These are phyloP conservation scores for Halocaridina rubra DNA, from an alignment of 2,888 invertebrate species.

Conservation along the genomic window DNA sequence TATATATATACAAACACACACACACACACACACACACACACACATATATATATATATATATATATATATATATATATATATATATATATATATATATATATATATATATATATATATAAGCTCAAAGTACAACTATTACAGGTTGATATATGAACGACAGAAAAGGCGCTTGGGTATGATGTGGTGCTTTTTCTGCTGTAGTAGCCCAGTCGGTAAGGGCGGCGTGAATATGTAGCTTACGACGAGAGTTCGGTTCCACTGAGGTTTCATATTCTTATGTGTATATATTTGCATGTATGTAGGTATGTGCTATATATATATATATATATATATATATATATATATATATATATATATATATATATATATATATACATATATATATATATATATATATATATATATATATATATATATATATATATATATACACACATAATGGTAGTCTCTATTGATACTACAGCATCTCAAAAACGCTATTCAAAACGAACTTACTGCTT, in stretches of 20 bases:
- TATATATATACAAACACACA: background rate
- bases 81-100: background rate
- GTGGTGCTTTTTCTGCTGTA: too few relatives aligned
- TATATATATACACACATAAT: background rate
- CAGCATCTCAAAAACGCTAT: too few relatives aligned
- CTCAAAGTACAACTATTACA: background rate
- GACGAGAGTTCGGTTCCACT: too few relatives aligned
- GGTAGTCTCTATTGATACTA: too few relatives aligned
- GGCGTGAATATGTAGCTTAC: too few relatives aligned
- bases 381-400: background rate
- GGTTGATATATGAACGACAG: too few relatives aligned
- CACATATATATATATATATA: background rate
- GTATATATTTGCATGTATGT: background rate
- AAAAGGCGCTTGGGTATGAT: too few relatives aligned
- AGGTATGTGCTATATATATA: background rate
- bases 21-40: background rate
- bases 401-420: background rate
- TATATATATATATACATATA: background rate
- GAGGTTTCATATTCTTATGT: too few relatives aligned
- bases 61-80: background rate
- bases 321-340: background rate
- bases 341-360: background rate
- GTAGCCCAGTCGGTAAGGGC: too few relatives aligned
- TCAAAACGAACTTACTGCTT: too few relatives aligned
- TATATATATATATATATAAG: background rate